phyloP scores from a whole-genome alignment of 2,888 invertebrate species.

The Notocelia uddmanniana region DNA sequence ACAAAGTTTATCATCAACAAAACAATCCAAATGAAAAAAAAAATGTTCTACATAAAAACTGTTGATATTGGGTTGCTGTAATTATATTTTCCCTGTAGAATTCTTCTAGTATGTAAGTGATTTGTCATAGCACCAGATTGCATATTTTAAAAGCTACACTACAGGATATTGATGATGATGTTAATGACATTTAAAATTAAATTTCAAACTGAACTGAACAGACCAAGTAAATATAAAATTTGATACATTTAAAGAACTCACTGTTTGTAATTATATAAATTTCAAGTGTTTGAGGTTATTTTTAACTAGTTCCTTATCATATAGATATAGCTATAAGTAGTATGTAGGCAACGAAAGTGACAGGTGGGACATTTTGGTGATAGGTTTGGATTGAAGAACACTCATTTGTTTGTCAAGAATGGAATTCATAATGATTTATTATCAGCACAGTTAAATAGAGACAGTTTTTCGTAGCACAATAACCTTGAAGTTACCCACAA shows the following conservation, averaged over 20 bases:
- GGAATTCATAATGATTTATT: neutral
- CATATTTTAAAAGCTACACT: slow-evolving; percentile 17
- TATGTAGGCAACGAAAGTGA: slow-evolving; percentile 45
- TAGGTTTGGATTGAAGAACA: neutral
- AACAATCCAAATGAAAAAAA: neutral
- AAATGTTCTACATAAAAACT: neutral
- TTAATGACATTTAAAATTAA: neutral
- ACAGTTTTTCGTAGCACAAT: slow-evolving; percentile 53
- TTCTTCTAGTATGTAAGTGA: slow-evolving; percentile 22
- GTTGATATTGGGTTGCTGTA: neutral
- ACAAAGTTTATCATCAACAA: neutral
- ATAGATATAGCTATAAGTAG: slow-evolving; percentile 36
- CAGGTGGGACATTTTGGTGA: slow-evolving; percentile 35
- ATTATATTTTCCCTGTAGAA: neutral
- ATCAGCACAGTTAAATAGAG: slow-evolving; percentile 48
- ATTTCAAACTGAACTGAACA: too few relatives aligned
- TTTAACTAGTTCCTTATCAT: slow-evolving; percentile 36
- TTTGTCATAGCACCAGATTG: slow-evolving; percentile 33
- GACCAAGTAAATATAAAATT: slow-evolving; percentile 13
- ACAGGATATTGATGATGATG: neutral
- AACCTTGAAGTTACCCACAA: slow-evolving; percentile 69
- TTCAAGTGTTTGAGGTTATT: slow-evolving; percentile 37
- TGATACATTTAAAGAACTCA: slow-evolving; percentile 19
- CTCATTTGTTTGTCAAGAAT: slow-evolving; percentile 6
- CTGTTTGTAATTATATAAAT: slow-evolving; percentile 6